Evolutionary conservation across 2,113 vertebrate species (phyloP).

Genomic region (Scalopus aquaticus): DNA sequence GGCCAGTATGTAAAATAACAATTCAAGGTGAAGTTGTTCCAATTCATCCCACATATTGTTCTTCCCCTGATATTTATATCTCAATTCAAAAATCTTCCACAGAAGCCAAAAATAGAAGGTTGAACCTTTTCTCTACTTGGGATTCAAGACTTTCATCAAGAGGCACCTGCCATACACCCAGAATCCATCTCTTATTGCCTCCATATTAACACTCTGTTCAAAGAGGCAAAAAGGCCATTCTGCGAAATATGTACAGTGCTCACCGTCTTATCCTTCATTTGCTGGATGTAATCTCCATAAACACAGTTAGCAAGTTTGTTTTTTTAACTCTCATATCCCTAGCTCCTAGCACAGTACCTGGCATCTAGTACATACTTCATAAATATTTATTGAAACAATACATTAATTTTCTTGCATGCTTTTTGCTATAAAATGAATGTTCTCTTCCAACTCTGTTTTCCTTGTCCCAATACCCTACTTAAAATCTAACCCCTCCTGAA

Average conservation of each 20-base stretch:
- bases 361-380: not conserved
- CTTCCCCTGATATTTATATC: not conserved
- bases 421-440: conserved; percentile 4
- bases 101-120: not conserved
- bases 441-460: not conserved
- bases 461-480: not conserved
- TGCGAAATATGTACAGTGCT: not conserved
- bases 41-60: not conserved
- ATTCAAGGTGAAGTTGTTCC: not conserved
- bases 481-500: not conserved
- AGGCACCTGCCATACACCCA: not conserved
- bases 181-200: not conserved
- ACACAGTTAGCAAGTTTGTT: not conserved
- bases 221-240: not conserved
- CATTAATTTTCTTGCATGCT: not conserved
- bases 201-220: not conserved
- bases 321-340: not conserved
- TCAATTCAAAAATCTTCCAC: not conserved
- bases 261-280: not conserved
- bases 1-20: not conserved
- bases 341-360: not conserved
- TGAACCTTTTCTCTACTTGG: not conserved
- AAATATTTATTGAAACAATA: not conserved
- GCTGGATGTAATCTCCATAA: not conserved
- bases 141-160: not conserved